phyloP scores from a whole-genome alignment of 2,888 invertebrate genomes.

The Clepsis dumicolana region DNA sequence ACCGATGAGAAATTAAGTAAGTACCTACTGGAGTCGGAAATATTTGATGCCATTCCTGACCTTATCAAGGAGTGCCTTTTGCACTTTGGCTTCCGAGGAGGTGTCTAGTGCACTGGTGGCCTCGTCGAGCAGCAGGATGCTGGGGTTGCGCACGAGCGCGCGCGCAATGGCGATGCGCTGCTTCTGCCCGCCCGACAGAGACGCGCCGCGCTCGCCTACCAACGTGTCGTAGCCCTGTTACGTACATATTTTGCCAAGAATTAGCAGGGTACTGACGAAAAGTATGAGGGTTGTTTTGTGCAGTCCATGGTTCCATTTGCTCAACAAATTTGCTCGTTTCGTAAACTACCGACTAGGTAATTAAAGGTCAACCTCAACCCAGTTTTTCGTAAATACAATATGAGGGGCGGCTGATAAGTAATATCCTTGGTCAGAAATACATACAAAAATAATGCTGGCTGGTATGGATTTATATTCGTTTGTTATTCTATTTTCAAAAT shows the following conservation, averaged over 20 bases:
- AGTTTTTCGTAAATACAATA: no score
- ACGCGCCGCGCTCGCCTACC: conserved; percentile 94
- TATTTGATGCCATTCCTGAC: conserved; percentile 61
- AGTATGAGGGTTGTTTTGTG: no score
- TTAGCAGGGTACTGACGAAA: background rate
- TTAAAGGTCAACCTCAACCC: no score
- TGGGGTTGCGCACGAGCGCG: conserved; percentile 92
- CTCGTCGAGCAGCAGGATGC: conserved; percentile 93
- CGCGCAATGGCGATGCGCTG: conserved; percentile 96
- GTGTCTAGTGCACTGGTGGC: conserved; percentile 96
- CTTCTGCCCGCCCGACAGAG: conserved; percentile 95
- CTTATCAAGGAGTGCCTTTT: conserved; percentile 91
- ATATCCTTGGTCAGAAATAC: no score
- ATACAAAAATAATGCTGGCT: no score
- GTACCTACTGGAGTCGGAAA: background rate
- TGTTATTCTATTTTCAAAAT: no score
- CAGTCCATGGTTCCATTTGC: no score
- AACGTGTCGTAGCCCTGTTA: conserved; percentile 91
- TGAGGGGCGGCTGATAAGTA: no score
- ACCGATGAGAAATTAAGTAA: no score
- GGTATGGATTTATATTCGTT: no score
- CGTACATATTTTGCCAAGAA: background rate
- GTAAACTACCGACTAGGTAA: no score
- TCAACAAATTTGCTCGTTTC: no score
- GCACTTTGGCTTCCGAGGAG: conserved; percentile 94